Evolutionary conservation across 2,113 vertebrate genomes (phyloP).

Genomic region (Tenebrosternarchus preto): DNA sequence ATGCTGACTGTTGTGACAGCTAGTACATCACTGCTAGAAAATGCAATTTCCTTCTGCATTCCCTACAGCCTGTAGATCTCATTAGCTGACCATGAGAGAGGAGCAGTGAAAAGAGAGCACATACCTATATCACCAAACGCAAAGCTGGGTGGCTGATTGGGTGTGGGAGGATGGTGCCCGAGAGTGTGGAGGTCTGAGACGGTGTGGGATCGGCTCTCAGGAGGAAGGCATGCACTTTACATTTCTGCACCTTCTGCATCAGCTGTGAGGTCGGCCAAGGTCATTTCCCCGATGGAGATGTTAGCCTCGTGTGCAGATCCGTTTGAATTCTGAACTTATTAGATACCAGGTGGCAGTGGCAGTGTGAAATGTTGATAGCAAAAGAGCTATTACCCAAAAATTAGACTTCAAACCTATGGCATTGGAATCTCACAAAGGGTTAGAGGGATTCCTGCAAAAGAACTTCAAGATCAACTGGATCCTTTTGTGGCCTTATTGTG

Average conservation of each 20-base stretch:
- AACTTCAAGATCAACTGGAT: neutral
- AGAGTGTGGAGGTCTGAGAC: neutral
- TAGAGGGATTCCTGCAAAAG: neutral
- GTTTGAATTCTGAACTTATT: neutral
- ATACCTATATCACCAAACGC: conserved; percentile 34
- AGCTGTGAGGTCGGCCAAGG: neutral
- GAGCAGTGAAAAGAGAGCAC: conserved; percentile 30
- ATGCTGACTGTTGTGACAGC: conserved; percentile 60
- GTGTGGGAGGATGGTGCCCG: conserved; percentile 9
- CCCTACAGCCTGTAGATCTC: conserved; percentile 58
- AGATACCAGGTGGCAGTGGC: neutral
- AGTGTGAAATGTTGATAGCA: neutral
- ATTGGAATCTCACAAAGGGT: too few species aligned
- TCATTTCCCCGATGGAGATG: neutral
- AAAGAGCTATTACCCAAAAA: neutral
- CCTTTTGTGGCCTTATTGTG: neutral
- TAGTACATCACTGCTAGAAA: conserved; percentile 63
- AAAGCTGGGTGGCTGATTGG: conserved; percentile 22
- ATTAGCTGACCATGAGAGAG: conserved; percentile 51
- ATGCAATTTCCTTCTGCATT: conserved; percentile 62
- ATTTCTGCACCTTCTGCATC: conserved; percentile 4
- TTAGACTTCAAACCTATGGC: too few species aligned
- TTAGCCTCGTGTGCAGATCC: neutral
- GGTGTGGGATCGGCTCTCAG: neutral
- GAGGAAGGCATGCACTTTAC: neutral